A percentile compares a stretch with the other conserved stretches of the same genome.
Evolutionary conservation across 1,140 invertebrate species (phyloP).

Genomic region (Anastatus disparis): DNA sequence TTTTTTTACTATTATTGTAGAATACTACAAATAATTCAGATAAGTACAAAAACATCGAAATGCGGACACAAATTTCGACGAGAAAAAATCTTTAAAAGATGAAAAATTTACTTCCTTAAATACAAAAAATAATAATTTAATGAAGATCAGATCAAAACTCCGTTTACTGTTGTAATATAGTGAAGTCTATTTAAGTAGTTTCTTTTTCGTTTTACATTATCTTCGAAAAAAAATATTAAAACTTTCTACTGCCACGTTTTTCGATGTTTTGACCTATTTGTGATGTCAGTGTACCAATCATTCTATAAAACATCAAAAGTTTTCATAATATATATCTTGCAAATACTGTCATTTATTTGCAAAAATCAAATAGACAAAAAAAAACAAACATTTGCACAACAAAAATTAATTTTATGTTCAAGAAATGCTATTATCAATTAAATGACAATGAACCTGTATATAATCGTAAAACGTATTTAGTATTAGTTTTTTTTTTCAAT

Average conservation of each 20-base stretch:
- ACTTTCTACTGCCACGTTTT: slow-evolving; percentile 46
- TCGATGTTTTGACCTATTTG: background rate
- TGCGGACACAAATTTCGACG: too few relatives aligned
- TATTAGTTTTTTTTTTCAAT: slow-evolving; percentile 11
- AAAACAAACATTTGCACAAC: slow-evolving; percentile 12
- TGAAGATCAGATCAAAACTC: too few relatives aligned
- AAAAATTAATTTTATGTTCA: slow-evolving; percentile 5
- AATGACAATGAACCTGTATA: slow-evolving; percentile 10
- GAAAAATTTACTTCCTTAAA: too few relatives aligned
- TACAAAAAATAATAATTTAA: too few relatives aligned
- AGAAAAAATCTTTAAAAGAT: too few relatives aligned
- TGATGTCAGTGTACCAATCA: background rate
- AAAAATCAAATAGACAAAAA: slow-evolving; percentile 2
- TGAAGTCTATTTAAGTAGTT: background rate
- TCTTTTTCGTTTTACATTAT: background rate
- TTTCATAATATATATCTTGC: background rate
- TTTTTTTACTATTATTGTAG: too few relatives aligned
- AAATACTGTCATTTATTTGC: background rate
- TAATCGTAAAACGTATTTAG: slow-evolving; percentile 6
- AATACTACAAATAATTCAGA: too few relatives aligned
- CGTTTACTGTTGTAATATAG: too few relatives aligned
- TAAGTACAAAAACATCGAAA: too few relatives aligned
- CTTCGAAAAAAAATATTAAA: slow-evolving; percentile 29
- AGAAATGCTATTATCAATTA: background rate
- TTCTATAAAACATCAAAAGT: slow-evolving; percentile 6